A percentile compares a stretch with the other conserved stretches of the same genome.
These are phyloP conservation scores for Spongilla lacustris DNA, from an alignment of 37 sponge, comb jelly and placozoan genomes.

Conservation along the genomic window DNA sequence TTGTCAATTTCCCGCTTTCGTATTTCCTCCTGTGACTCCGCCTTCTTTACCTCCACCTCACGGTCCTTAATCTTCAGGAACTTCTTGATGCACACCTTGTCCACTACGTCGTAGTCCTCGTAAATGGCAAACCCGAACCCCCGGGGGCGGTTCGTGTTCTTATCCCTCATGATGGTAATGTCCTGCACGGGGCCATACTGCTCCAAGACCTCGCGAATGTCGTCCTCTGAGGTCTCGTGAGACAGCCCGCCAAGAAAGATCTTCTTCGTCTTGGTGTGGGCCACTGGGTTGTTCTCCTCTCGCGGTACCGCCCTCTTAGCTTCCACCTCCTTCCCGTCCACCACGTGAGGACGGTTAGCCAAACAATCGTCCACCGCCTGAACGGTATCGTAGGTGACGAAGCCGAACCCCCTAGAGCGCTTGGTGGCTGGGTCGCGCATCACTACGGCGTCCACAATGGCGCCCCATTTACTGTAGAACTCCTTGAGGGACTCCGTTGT, in stretches of 20 bases:
- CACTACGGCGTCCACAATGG: slow-evolving; percentile 61
- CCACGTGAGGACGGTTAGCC: slow-evolving; percentile 17
- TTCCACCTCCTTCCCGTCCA: slow-evolving; percentile 61
- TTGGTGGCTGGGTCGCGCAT: slow-evolving; percentile 53
- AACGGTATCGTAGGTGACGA: slow-evolving; percentile 30
- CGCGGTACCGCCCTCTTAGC: slow-evolving; percentile 60
- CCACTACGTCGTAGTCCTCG: slow-evolving; percentile 41
- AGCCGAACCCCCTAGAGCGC: slow-evolving; percentile 66
- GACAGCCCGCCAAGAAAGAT: slow-evolving; percentile 73
- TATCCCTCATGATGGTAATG: slow-evolving; percentile 44
- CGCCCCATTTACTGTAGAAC: slow-evolving; percentile 45
- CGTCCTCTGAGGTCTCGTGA: slow-evolving; percentile 43
- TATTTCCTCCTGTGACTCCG: slow-evolving; percentile 57
- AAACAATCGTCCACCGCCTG: slow-evolving; percentile 31
- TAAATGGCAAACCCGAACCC: slow-evolving; percentile 69
- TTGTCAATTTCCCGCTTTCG: neutral
- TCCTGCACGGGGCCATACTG: slow-evolving; percentile 27
- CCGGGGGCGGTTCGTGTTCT: slow-evolving; percentile 45
- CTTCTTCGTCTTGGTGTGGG: slow-evolving; percentile 34
- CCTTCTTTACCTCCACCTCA: slow-evolving; percentile 73
- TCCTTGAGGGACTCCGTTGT: slow-evolving; percentile 32
- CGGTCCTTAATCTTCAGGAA: slow-evolving; percentile 45
- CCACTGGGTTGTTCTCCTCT: slow-evolving; percentile 17
- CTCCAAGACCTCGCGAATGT: slow-evolving; percentile 28
- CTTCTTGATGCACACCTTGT: slow-evolving; percentile 33